These are phyloP conservation scores for Brotula barbata DNA, from an alignment of 2,797 vertebrate genomes.

Conservation along the genomic window DNA sequence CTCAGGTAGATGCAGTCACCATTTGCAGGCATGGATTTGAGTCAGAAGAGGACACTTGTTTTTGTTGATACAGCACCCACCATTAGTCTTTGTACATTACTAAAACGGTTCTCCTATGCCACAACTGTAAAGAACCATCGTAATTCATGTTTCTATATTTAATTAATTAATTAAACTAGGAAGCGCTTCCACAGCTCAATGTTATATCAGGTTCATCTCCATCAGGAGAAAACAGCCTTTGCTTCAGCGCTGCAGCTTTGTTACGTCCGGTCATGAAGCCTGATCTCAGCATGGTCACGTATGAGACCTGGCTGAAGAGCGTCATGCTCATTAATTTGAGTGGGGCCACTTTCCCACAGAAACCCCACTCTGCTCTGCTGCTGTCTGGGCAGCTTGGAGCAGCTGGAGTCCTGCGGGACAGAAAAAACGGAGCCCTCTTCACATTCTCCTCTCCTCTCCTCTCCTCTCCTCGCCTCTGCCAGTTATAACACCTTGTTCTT, in stretches of 20 bases:
- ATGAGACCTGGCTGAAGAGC: constrained; percentile 33
- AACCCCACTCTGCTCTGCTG: constrained; percentile 28
- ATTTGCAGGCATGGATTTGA: no score
- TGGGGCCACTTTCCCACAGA: constrained; percentile 67
- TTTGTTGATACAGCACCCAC: no score
- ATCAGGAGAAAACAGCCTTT: constrained; percentile 19
- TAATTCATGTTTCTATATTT: no score
- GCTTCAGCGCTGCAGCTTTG: constrained; percentile 18
- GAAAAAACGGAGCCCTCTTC: constrained; percentile 19
- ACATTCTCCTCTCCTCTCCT: constrained; percentile 11
- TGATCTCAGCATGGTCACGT: constrained; percentile 55
- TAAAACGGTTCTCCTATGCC: no score
- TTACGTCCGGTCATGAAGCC: constrained; percentile 5
- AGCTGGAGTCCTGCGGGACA: constrained; percentile 54
- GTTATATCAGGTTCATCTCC: constrained; percentile 4
- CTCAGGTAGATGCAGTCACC: no score
- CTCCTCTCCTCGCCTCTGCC: constrained; percentile 16
- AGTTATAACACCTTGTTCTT: constrained; percentile 38
- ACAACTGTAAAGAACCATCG: no score
- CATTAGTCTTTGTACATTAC: no score
- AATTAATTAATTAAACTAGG: neutral
- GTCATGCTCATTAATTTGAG: constrained; percentile 64
- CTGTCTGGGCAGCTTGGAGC: constrained; percentile 53
- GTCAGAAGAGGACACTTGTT: no score
- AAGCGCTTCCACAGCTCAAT: neutral